phyloP scores from a whole-genome alignment of 2,113 vertebrate species.

The Perca schrenkii region DNA sequence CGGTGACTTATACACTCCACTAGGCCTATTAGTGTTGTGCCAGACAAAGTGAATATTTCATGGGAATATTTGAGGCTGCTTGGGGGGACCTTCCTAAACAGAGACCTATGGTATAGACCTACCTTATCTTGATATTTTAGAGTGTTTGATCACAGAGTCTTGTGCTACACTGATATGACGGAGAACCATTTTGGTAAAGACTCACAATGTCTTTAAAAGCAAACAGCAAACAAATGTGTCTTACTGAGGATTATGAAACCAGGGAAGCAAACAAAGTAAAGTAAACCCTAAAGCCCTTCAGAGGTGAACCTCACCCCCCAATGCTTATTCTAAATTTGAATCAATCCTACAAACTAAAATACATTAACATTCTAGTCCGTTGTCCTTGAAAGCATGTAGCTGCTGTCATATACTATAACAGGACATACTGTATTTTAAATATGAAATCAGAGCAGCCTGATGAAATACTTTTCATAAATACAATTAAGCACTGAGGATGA shows the following conservation, averaged over 20 bases:
- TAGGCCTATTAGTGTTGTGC: not conserved
- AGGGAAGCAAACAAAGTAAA: constrained; percentile 48
- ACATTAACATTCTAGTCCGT: not conserved
- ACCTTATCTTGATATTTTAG: not conserved
- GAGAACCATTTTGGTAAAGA: not conserved
- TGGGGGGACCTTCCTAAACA: not conserved
- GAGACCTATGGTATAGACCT: not conserved
- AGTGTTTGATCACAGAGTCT: not conserved
- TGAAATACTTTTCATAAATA: not conserved
- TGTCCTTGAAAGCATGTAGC: not conserved
- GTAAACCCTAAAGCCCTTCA: not conserved
- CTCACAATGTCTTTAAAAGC: not conserved
- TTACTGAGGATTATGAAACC: constrained; percentile 41
- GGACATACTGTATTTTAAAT: not conserved
- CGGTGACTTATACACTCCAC: not conserved
- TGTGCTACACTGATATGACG: not conserved
- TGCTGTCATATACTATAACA: not conserved
- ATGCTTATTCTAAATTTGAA: not conserved
- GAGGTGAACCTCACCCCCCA: not conserved
- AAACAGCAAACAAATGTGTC: constrained; percentile 15
- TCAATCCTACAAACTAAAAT: not conserved
- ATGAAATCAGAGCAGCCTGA: not conserved
- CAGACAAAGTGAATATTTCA: not conserved
- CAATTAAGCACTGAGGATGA: not conserved
- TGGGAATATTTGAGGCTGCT: not conserved